Evolutionary conservation across 2,113 vertebrate genomes (phyloP), one percentile per base, ranked within the genome.

Genomic region (Microcebus ravelobensis): DNA sequence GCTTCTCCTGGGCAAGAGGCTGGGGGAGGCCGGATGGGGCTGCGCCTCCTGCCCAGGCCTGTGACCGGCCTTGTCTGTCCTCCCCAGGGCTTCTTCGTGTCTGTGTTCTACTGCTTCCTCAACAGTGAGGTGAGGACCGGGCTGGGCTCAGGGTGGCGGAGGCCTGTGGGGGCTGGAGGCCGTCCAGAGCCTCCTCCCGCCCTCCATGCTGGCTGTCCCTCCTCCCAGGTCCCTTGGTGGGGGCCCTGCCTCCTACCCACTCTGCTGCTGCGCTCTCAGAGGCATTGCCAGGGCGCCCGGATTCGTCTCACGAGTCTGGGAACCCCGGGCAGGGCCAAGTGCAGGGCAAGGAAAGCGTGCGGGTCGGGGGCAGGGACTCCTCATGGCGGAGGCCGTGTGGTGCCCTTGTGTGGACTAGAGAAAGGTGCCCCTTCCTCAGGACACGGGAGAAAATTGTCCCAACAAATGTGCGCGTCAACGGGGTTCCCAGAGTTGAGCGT

Each of bases 101-200:
- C 99, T 0, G 99, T 99, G 74, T 99, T 99, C 98, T 99, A 99
- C 98, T 99, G 99, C 98, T 99, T 99, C 98, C 98, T 99, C 97
- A 99, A 99, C 98, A 99, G 99, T 0, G 99, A 99, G 99, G 99
- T 99, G 98, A 99, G 99, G 84, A 93, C 36, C 70, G 13, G 55
- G 13, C 42, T 31, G n/a, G n/a, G 34, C 61, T 57, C 61, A 13
- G 79, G 59, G 11, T 5, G 5, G 29, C 6, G 6, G 63, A 59
- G 36, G 20, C 34, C 81, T 11, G 3, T 13, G 1, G n/a, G 76
- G 65, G 7, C 25, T 36, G 23, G 23, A 21, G 36, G 5, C 45
- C 18, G 14, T 17, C 67, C 52, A 14, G 13, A 52, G 61, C 42
- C 5, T 15, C 45, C 50, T 14, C 50, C 21, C 36, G 25, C 57